Evolutionary conservation across 2,888 invertebrate species (phyloP), one percentile per base, ranked within the genome.

Genomic region (Spilosoma lubricipeda): DNA sequence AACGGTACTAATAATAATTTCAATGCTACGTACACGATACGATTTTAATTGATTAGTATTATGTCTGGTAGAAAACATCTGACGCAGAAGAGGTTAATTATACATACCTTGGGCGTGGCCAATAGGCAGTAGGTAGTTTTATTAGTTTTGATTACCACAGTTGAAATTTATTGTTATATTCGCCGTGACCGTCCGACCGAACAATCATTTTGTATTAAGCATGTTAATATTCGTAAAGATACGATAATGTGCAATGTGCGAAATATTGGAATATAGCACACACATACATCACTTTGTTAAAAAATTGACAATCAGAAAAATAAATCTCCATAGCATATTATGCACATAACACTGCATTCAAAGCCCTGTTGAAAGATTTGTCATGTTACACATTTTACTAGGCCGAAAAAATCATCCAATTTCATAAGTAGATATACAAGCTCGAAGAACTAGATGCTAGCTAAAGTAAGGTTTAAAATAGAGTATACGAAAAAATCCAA

Each of bases 91-190:
- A 36, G 30, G 11, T 67, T 27, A 67, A 45, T 30, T 48, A n/a
- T n/a, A 30, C 3, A 18, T 67, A 30, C 45, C 30, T 30, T 67
- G 48, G 63, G 45, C 67, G 48, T 48, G 45, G 30, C 30, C 15
- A 67, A 30, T 67, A 67, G 67, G 70, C 27, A 63, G 27, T 11
- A 39, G 36, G 27, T 11, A 39, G 36, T 70, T 67, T 63, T 63
- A 63, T 63, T 63, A 30, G 15, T 63, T 27, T 45, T 18, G 56
- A 67, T 66, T 64, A 36, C 3, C 39, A 20, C 20, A 11, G 56
- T 52, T 63, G 63, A 30, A 63, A 63, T 48, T 48, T 67, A 45
- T 48, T n/a, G 30, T n/a, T 23, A 30, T n/a, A 48, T 30, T 45
- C 3, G 67, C 45, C 45, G 5, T 27, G 45, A 67, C 45, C 30